A percentile compares a stretch with the other conserved stretches of the same genome.
Evolutionary conservation across 2,888 invertebrate genomes (phyloP).

Genomic region (Drosophila limbata): DNA sequence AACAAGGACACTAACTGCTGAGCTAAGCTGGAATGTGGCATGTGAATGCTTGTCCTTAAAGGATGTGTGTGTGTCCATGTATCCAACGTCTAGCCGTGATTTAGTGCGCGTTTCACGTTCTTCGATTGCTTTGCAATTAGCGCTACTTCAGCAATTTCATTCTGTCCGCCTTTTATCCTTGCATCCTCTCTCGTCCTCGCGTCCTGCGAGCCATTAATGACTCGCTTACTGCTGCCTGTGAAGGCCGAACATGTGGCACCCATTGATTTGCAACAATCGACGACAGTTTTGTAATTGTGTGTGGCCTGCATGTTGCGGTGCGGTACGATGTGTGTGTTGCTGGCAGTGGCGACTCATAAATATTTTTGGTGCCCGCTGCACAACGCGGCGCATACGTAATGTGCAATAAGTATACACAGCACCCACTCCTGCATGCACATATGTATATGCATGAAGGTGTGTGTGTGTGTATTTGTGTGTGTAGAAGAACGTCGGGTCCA

Average conservation of each 20-base stretch:
- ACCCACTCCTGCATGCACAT: background rate
- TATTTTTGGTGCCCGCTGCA: conserved; percentile 58
- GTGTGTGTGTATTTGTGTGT: conserved; percentile 20
- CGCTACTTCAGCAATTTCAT: conserved; percentile 74
- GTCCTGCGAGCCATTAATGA: conserved; percentile 41
- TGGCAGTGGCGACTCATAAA: conserved; percentile 53
- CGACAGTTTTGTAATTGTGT: conserved; percentile 67
- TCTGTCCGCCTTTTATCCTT: conserved; percentile 1
- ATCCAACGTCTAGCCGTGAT: conserved; percentile 54
- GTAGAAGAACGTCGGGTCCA: conserved; percentile 59
- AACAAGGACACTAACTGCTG: conserved; percentile 40
- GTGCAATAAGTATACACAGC: conserved; percentile 20
- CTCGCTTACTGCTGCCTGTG: conserved; percentile 37
- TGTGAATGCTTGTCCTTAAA: conserved; percentile 34
- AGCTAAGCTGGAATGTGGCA: conserved; percentile 40
- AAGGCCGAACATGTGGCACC: conserved; percentile 24
- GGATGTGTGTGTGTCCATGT: conserved; percentile 18
- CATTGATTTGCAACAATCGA: conserved; percentile 61
- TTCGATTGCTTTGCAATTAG: conserved; percentile 77
- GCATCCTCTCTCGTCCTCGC: background rate
- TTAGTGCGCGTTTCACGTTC: conserved; percentile 65
- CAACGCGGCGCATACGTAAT: conserved; percentile 69
- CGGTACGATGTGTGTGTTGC: background rate
- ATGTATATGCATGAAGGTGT: background rate
- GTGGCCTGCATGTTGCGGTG: conserved; percentile 17